Evolutionary conservation across 1,140 invertebrate species (phyloP).

Genomic region (Acromyrmex echinatior): DNA sequence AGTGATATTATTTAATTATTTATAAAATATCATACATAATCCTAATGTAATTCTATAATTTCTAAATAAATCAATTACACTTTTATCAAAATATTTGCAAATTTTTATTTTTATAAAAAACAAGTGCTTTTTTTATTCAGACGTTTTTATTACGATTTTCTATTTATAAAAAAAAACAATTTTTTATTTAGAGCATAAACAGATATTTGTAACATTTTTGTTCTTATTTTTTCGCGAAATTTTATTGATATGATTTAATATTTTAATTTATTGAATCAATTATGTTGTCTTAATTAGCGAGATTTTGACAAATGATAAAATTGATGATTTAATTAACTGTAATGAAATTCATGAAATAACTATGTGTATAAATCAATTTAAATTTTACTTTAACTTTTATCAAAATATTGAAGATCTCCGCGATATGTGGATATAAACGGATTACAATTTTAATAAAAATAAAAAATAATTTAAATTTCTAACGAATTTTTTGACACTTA

Average conservation of each 20-base stretch:
- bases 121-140: not conserved
- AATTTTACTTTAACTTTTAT: not conserved
- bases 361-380: not conserved
- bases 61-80: not conserved
- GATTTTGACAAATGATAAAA: not conserved
- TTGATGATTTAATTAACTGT: not conserved
- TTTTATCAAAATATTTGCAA: not conserved
- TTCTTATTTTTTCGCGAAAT: not conserved
- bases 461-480: not conserved
- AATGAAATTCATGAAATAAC: not conserved
- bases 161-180: slow-evolving; percentile 8
- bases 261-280: not conserved
- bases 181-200: slow-evolving; percentile 13
- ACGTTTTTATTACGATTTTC: not conserved
- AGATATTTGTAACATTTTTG: not conserved
- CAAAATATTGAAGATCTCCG: not conserved
- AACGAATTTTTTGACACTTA: not conserved
- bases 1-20: slow-evolving; percentile 7
- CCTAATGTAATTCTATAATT: not conserved
- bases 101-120: not conserved
- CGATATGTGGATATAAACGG: not conserved
- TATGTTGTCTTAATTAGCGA: not conserved
- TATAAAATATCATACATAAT: not conserved
- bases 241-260: not conserved
- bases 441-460: slow-evolving; percentile 12